Evolutionary conservation across 2,113 vertebrate genomes (phyloP).

Genomic region (Clarias macrocephalus): DNA sequence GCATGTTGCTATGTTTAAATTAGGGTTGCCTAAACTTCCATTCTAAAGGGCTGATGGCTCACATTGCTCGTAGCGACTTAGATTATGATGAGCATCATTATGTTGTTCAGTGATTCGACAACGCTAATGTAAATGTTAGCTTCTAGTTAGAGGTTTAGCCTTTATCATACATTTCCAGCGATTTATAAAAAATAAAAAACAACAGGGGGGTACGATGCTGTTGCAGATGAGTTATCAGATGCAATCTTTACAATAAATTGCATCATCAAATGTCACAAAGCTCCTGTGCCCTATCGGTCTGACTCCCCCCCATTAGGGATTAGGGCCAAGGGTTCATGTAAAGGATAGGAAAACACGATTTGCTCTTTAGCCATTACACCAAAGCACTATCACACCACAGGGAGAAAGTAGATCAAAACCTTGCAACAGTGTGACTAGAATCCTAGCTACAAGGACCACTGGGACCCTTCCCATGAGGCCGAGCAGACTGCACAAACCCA

Average conservation of each 20-base stretch:
- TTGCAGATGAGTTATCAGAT: not conserved
- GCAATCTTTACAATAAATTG: not conserved
- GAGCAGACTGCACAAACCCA: not conserved
- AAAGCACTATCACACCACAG: not conserved
- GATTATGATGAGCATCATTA: too few relatives aligned
- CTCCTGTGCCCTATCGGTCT: not conserved
- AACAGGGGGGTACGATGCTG: not conserved
- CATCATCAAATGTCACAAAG: not conserved
- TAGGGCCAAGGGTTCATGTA: not conserved
- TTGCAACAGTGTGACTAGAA: not conserved
- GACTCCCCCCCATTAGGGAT: not conserved
- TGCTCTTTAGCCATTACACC: not conserved
- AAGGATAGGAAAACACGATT: not conserved
- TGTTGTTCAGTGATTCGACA: too few relatives aligned
- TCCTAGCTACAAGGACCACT: slow-evolving; percentile 18
- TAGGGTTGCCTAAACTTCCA: too few relatives aligned
- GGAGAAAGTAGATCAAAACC: not conserved
- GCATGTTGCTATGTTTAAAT: not conserved
- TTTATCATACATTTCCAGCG: not conserved
- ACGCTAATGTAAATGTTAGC: not conserved
- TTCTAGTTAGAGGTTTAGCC: not conserved
- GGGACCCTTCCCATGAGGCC: not conserved
- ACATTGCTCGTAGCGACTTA: too few relatives aligned
- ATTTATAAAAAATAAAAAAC: not conserved
- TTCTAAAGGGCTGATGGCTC: too few relatives aligned